Evolutionary conservation across 1,140 invertebrate genomes (phyloP).

Genomic region (Temnothorax longispinosus): DNA sequence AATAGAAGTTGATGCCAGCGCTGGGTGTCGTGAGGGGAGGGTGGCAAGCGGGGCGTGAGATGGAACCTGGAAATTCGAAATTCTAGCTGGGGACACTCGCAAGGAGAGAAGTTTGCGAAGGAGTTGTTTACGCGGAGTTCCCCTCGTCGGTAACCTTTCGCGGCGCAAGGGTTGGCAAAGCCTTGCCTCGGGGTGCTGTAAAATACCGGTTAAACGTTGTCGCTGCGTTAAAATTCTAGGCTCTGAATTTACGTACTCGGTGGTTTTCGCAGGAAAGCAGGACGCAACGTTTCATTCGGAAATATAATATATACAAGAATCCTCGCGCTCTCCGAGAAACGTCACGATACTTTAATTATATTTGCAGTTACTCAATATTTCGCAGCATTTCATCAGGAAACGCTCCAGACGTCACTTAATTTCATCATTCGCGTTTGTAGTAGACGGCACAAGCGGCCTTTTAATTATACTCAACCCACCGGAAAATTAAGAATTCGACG

Average conservation of each 20-base stretch:
- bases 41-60: constrained; percentile 42
- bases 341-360: constrained; percentile 35
- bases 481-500: constrained; percentile 77
- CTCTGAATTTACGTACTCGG: constrained; percentile 44
- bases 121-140: constrained; percentile 76
- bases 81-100: constrained; percentile 71
- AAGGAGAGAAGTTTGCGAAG: constrained; percentile 74
- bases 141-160: constrained; percentile 56
- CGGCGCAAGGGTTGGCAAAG: constrained; percentile 45
- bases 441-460: constrained; percentile 40
- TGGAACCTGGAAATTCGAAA: constrained; percentile 73
- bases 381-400: not conserved
- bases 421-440: constrained; percentile 51
- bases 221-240: constrained; percentile 72
- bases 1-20: constrained; percentile 63
- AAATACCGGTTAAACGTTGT: constrained; percentile 75
- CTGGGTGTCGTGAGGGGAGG: constrained; percentile 28
- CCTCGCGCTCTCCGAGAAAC: constrained; percentile 8
- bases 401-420: not conserved
- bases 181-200: constrained; percentile 67
- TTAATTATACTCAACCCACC: constrained; percentile 72
- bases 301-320: constrained; percentile 21
- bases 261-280: constrained; percentile 32
- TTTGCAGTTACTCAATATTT: constrained; percentile 44
- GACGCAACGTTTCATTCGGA: not conserved